Evolutionary conservation across 2,888 invertebrate genomes (phyloP), one percentile per base, ranked within the genome.

Genomic region (Ormia ochracea): DNA sequence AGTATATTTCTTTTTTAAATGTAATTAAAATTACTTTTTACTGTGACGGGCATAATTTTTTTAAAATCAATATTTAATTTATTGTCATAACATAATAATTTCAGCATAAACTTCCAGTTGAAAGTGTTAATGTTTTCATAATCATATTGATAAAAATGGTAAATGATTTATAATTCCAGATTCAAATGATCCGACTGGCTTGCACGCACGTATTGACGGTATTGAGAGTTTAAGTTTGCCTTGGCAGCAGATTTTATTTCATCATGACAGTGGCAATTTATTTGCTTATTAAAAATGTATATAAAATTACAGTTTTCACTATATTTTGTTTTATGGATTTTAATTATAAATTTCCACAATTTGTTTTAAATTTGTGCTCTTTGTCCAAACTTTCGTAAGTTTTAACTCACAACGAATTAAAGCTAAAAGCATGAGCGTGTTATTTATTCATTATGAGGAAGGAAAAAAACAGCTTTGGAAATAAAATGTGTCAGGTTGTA

Each of bases 41-140:
- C n/a, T n/a, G n/a, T n/a, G n/a, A n/a, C n/a, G n/a, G n/a, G n/a
- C n/a, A n/a, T n/a, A n/a, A 7, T 43, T 61, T 43, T 61, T 28
- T 12, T n/a, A 14, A 36, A n/a, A 48, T 48, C n/a, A 28, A 52
- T 52, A 19, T 54, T 6, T 17, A 6, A 23, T 23, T 56, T 54
- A 54, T 19, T 68, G 10, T 33, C 10, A 33, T 43, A 43, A 58
- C 21, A 68, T 43, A 43, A 56, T 26, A 58, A 43, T 58, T 45
- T 48, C 31, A 38, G 38, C 19, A 59, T 48, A 0, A 31, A 14
- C 10, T 69, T 41, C 41, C 52, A 14, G 52, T 7, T 14, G 50
- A 72, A 72, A 61, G 72, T 61, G 72, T 72, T 72, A 72, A 72
- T 72, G 41, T 72, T 21, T 61, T 72, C 41, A 52, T 59, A 48